Evolutionary conservation across 2,888 invertebrate species (phyloP), one percentile per base, ranked within the genome.

Genomic region (Acrobasis consociella): DNA sequence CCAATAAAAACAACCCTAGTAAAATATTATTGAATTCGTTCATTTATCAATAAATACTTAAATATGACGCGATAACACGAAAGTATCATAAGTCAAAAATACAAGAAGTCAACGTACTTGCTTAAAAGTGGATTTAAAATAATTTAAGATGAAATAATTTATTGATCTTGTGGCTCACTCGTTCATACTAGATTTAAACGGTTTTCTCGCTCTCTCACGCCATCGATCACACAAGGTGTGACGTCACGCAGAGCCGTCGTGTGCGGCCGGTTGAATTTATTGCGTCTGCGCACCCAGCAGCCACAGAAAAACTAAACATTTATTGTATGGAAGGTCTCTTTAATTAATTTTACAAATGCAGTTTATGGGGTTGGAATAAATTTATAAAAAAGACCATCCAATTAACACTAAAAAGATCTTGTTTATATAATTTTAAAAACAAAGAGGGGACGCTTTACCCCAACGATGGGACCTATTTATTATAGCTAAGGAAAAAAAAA

Each of bases 211-310:
- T 87, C 82, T 72, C 78, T 78, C 85, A 67, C 73, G 81, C 88
- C 86, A 91, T 92, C 91, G 89, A 92, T 92, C 92, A 92, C 85
- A 76, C 77, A 80, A 86, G 86, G 90, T 91, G 92, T 93, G 91
- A 91, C 92, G 91, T 92, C 91, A 91, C 88, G 89, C 91, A 83
- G 90, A 82, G 91, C 86, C 93, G 83, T 91, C 93, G 93, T 93
- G 91, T 92, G 92, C 89, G 91, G 91, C 91, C 91, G 71, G 80
- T 81, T 83, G 81, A 85, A 92, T 92, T 92, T 92, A 92, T 92
- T 86, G 91, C 91, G 87, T 83, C 85, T 87, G 89, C 88, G 86
- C 89, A 89, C 79, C 80, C 76, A 82, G 81, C 78, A 77, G 81
- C 82, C 78, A 81, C 74, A 82, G 84, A 85, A 86, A 83, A 86